Conservation (phyloP, 2,888 invertebrate genomes). For the Dicyrtoma fusca region DNA sequence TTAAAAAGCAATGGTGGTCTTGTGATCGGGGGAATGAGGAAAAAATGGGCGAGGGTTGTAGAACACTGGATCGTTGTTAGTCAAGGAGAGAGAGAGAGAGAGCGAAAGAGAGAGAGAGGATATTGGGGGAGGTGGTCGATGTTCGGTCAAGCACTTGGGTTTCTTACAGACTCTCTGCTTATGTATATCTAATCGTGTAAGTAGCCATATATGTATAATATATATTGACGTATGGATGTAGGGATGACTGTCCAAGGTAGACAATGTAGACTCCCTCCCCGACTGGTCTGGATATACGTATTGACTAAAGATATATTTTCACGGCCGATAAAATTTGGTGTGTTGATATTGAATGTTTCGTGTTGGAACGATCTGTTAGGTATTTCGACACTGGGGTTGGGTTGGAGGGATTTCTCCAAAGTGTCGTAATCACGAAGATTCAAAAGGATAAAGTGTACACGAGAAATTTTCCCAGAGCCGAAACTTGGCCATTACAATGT, state of each 20-base stretch:
- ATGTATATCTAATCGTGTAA: too few species aligned
- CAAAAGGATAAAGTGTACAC: conserved; percentile 56
- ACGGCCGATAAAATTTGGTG: conserved; percentile 57
- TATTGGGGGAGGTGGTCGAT: not conserved
- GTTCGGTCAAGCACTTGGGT: not conserved
- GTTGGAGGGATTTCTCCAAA: conserved; percentile 56
- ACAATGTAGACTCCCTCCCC: too few species aligned
- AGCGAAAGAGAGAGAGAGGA: not conserved
- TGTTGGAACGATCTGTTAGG: conserved; percentile 57
- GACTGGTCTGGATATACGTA: too few species aligned
- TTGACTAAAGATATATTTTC: conserved; percentile 54
- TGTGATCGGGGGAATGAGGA: conserved; percentile 23
- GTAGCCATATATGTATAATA: too few species aligned
- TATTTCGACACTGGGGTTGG: conserved; percentile 53
- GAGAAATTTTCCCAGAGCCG: conserved; percentile 56
- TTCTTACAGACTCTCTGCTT: too few species aligned
- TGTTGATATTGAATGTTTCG: conserved; percentile 57
- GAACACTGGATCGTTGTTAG: too few species aligned
- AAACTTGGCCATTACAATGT: conserved; percentile 57
- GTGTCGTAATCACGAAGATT: conserved; percentile 57
- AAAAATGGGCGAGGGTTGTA: conserved; percentile 5
- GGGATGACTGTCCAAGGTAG: too few species aligned
- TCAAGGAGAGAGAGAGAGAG: conserved; percentile 1
- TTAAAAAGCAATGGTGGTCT: conserved; percentile 41
- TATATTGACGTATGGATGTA: too few species aligned